phyloP scores from a whole-genome alignment of 2,797 vertebrate species.

The Morelia viridis region DNA sequence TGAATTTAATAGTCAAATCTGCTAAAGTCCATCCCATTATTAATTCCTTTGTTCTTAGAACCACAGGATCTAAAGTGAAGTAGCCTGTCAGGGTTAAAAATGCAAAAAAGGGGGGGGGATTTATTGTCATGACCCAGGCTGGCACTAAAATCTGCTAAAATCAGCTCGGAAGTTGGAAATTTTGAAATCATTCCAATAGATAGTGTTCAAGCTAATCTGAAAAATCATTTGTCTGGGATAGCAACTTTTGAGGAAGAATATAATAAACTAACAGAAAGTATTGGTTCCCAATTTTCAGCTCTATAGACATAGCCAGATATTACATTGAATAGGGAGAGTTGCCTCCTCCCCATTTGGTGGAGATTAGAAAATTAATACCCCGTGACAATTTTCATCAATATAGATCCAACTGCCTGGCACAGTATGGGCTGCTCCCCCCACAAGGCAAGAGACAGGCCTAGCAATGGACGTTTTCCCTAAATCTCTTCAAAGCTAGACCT shows the following conservation, averaged over 20 bases:
- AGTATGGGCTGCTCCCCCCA: too few relatives aligned
- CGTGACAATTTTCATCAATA: too few relatives aligned
- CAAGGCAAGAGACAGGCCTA: too few relatives aligned
- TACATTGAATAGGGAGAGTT: too few relatives aligned
- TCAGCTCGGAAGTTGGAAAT: background rate
- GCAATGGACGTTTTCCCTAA: background rate
- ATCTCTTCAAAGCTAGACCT: background rate
- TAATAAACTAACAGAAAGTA: too few relatives aligned
- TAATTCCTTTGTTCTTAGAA: background rate
- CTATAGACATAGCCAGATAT: too few relatives aligned
- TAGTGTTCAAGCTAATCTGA: background rate
- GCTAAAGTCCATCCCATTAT: background rate
- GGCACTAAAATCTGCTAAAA: background rate
- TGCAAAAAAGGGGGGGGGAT: background rate
- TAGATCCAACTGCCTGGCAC: too few relatives aligned
- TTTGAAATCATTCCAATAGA: background rate
- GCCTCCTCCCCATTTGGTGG: too few relatives aligned
- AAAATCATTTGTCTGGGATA: background rate
- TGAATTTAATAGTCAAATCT: background rate
- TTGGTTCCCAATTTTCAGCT: too few relatives aligned
- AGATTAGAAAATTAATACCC: too few relatives aligned
- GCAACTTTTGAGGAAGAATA: too few relatives aligned
- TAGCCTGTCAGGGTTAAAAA: background rate
- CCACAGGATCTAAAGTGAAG: background rate
- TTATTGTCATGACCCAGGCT: background rate